Evolutionary conservation across 1,140 invertebrate species (phyloP), one percentile per base, ranked within the genome.

Genomic region (Neodiprion lecontei): DNA sequence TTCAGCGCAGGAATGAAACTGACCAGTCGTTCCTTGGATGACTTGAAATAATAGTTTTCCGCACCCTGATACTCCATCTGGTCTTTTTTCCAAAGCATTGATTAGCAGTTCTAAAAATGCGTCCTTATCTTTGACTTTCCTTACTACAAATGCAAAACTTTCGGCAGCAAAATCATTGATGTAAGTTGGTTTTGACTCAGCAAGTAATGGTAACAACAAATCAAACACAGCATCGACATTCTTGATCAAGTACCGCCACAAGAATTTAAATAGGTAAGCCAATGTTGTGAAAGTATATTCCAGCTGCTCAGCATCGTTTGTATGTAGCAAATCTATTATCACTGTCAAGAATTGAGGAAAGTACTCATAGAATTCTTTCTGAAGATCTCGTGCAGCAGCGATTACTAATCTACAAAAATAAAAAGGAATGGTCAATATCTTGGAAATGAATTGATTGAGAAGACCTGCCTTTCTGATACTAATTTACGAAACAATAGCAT

Each of bases 81-180:
- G 89, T 84, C 92, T 91, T 53, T 90, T 88, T 76, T 92, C 83
- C 9, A 97, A 86, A 48, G 91, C 90, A 80, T 90, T 88, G 7
- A 98, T 87, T 9, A 97, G 85, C 28, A 94, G 88, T 69, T 91
- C 87, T 40, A 97, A 88, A 84, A 98, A 94, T 21, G 91, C 91
- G 9, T 92, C 89, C 79, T 94, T 95, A 78, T 97, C 94, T 79
- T 91, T 93, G 53, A 96, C 92, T 91, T 98, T 97, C 76, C 96
- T 89, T 9, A 96, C 94, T 1, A 98, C 93, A 89, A 96, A 98
- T 12, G 96, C 93, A 90, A 98, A 98, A 89, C 95, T 96, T 88
- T 98, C 96, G 1, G 96, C 95, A n/a, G 96, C 96, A 91, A 98
- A 98, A 84, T 94, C 94, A 77, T 94, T 93, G n/a, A 98, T 93